Percentiles rank a stretch among this genome's conserved stretches.
Conservation (phyloP, 2,797 vertebrate species). For the Protonibea diacanthus region DNA sequence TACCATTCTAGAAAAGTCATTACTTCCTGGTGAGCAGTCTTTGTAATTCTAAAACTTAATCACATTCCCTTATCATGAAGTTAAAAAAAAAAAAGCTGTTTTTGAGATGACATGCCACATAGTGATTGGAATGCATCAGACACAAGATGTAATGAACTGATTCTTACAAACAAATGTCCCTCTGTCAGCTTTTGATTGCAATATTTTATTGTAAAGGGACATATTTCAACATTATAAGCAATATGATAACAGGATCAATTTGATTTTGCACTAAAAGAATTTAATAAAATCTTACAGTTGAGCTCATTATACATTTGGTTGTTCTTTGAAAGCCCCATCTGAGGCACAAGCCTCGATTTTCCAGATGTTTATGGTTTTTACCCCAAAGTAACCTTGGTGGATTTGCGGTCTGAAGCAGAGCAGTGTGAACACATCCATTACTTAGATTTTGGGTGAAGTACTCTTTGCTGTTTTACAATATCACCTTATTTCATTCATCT, state of each 20-base stretch:
- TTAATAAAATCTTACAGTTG: background rate
- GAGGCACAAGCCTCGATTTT: background rate
- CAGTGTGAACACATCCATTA: background rate
- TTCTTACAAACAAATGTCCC: too few relatives aligned
- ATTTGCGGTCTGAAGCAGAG: background rate
- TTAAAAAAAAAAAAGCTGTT: background rate
- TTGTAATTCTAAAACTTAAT: background rate
- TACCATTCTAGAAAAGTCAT: too few relatives aligned
- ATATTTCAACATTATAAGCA: background rate
- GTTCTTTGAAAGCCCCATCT: background rate
- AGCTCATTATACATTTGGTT: background rate
- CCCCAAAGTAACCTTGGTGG: background rate
- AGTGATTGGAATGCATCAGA: background rate
- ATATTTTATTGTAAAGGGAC: background rate
- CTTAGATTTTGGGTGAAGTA: constrained; percentile 53
- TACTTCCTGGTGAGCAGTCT: too few relatives aligned
- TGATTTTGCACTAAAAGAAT: background rate
- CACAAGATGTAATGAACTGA: background rate
- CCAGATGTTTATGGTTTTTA: background rate
- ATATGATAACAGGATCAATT: background rate
- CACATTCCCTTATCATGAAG: background rate
- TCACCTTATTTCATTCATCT: constrained; percentile 44
- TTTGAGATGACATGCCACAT: background rate
- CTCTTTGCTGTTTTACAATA: constrained; percentile 43
- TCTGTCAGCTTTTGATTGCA: background rate